Evolutionary conservation across 2,797 vertebrate genomes (phyloP), one percentile per base, ranked within the genome.

Genomic region (Falco columbarius): DNA sequence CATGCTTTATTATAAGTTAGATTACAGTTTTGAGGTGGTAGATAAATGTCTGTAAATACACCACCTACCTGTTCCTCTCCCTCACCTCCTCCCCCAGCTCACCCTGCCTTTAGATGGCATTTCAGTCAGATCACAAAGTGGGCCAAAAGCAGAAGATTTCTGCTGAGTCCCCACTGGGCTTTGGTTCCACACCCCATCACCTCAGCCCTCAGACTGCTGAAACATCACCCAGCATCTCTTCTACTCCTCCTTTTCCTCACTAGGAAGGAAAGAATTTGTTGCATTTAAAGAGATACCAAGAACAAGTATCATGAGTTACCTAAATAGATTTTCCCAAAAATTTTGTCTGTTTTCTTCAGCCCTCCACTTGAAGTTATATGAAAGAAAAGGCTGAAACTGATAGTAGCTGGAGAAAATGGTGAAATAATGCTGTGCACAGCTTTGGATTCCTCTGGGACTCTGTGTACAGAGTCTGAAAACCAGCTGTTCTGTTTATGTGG

Each of bases 191-290:
- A 36, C 3, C 6, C 21, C 14, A 61, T 3, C 42, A 73, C 27
- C 6, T 47, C 73, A 52, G 29, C 11, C 38, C 27, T 62, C 71
- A 59, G 21, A 11, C 36, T 42, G 2, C 14, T 61, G 24, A 47
- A 81, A 30, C 0, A 0, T 16, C 26, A 42, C 10, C 5, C 21
- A 38, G 3, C 18, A 27, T 34, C 59, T 55, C 24, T 51, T 58
- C n/a, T 7, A 30, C 8, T 80, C 19, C 47, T 80, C 10, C 10
- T 59, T 34, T 44, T 62, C 38, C 40, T 61, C 17, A 34, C 17
- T 9, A 24, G 22, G 22, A 83, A 44, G 10, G 12, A 56, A 72
- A 51, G 6, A 36, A 24, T 82, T 75, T 40, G 2, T n/a, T 47
- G 63, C 5, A n/a, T 21, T 68, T 83, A 66, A 68, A 54, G 47